A percentile compares a stretch with the other conserved stretches of the same genome.
phyloP scores from a whole-genome alignment of 1,140 invertebrate species.

The Calephelis virginiensis region DNA sequence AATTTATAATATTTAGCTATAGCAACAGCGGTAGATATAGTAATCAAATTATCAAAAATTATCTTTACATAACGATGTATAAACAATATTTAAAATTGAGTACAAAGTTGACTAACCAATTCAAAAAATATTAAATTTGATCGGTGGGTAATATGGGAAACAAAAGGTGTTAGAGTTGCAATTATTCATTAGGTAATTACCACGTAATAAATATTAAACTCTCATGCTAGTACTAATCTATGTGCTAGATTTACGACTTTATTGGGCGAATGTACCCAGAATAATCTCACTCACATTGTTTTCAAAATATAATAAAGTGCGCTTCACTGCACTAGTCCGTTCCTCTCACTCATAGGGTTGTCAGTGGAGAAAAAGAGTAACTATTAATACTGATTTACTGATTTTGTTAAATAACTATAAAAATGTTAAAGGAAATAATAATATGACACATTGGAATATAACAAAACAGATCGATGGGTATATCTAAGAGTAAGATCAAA shows the following conservation, averaged over 20 bases:
- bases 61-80: too few relatives aligned
- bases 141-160: not conserved
- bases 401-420: too few relatives aligned
- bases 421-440: too few relatives aligned
- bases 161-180: not conserved
- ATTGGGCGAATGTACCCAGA: not conserved
- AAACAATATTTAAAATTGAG: too few relatives aligned
- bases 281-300: constrained; percentile 34
- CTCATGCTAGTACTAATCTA: not conserved
- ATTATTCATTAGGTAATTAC: not conserved
- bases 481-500: too few relatives aligned
- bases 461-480: too few relatives aligned
- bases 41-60: not conserved
- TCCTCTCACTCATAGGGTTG: constrained; percentile 12
- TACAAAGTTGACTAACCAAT: not conserved
- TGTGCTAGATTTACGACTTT: not conserved
- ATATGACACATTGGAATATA: too few relatives aligned
- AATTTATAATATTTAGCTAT: too few relatives aligned
- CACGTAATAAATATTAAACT: constrained; percentile 2
- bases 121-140: not conserved
- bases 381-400: too few relatives aligned
- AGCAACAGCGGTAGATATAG: not conserved
- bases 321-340: constrained; percentile 37
- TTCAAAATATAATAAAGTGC: constrained; percentile 46
- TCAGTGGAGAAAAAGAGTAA: not conserved